Base-by-base conservation (phyloP, 2,888 invertebrate genomes). In the Agrilus cyanescens region DNA sequence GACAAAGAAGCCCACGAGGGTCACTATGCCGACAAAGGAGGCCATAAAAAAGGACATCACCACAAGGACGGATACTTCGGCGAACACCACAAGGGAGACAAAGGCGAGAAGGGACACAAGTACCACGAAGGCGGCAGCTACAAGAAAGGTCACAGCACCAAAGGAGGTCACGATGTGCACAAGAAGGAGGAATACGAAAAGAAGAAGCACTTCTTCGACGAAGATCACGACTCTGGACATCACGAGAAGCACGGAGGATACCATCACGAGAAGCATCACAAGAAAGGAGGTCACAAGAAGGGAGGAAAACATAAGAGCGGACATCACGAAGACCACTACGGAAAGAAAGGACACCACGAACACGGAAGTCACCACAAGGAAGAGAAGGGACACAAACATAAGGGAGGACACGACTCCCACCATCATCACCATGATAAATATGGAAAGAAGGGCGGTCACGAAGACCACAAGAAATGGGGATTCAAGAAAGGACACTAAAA, bases 151-250 rank as follows among this genome's bases (percentile, higher is more conserved):
- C 87, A 88, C 66, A 82, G 81, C 48, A 88, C 86, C 52, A 85
- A 88, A 63, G 87, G 89, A 44, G 84, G 85, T 52, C 88, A 89
- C 60, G 82, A 86, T 61, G 74, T 87, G 6, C 85, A 89, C 66
- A 88, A 89, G 59, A 66, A 84, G 46, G 85, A 89, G 63, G 88
- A 88, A 65, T 85, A 78, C 66, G 85, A 86, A 61, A 88, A 88
- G 63, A 82, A 87, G 57, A 87, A 88, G 59, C 80, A 85, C 58
- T 87, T 85, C 76, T 86, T 80, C 63, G 87, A 88, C 54, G 87
- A 87, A 65, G 81, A 85, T 56, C 85, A 87, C 53, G 85, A 85
- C 56, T 79, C 80, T 34, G 86, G 82, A 0, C 83, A 83, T 53
- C 84, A 86, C 62, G 83, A 84, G 59, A 85, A 86, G 57, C 84